Base-by-base conservation (phyloP, 2,113 vertebrate species). In the Psettodes erumei region DNA sequence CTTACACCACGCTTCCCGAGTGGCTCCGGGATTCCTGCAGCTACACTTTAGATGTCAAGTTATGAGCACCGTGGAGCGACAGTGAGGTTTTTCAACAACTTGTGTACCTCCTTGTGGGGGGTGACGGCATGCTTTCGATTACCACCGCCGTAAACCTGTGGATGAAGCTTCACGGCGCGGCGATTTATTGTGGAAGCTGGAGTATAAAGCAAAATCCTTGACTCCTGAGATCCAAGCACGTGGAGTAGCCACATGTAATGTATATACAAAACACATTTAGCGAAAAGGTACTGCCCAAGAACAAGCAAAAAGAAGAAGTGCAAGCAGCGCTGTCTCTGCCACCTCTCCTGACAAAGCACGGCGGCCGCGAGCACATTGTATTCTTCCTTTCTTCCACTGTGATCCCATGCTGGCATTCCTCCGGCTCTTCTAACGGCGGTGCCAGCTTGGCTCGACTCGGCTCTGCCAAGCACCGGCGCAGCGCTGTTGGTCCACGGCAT, bases 361-460 rank as follows among this genome's bases (percentile, higher is more conserved):
- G n/a, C 6, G 37, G 33, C 7, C 12, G 30, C 50, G 73, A 74
- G 55, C 54, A 75, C 27, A 33, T 32, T 25, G 56, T 71, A 50
- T 80, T 76, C n/a, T 84, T 86, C 60, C 45, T 82, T 56, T 70
- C 30, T 38, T 73, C 37, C 64, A 79, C 35, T 64, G 58, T 53
- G 51, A 68, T 80, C 50, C 64, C 15, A 25, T 60, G 54, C 68
- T 75, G 62, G 48, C 60, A 78, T 86, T 86, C 69, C 71, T 71
- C 64, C 58, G 73, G 69, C 18, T 42, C 73, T 90, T 83, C 68
- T 91, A 71, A 83, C 82, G 78, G 83, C 58, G 77, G 48, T 88
- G 86, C 90, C 91, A 93, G 63, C 82, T 89, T 89, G 68, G 65
- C 77, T 86, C 70, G 78, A 79, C 88, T 93, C 85, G 77, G 74